Evolutionary conservation across 2,888 invertebrate species (phyloP).

Genomic region (Cataglyphis albicans): DNA sequence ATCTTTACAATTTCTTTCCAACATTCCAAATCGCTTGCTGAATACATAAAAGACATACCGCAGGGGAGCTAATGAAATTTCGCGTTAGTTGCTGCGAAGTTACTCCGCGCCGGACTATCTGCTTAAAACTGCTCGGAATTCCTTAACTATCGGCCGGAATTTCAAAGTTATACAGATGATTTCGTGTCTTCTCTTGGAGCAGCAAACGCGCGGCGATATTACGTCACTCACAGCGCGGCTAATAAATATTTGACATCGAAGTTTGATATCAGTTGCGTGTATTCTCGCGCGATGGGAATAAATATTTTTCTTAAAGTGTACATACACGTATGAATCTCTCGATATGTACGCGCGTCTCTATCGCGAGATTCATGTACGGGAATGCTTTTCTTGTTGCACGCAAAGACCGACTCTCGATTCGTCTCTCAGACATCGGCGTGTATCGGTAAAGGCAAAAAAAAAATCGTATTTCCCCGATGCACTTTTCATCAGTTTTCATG

Average conservation of each 20-base stretch:
- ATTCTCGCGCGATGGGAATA: conserved; percentile 18
- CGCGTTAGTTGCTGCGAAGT: conserved; percentile 46
- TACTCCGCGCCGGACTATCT: conserved; percentile 29
- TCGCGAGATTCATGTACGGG: background rate
- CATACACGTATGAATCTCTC: background rate
- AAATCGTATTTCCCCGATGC: conserved; percentile 12
- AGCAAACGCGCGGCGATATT: conserved; percentile 12
- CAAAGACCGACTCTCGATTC: conserved; percentile 1
- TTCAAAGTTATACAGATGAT: conserved; percentile 43
- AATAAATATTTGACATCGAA: conserved; percentile 46
- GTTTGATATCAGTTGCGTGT: conserved; percentile 1
- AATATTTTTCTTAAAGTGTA: conserved; percentile 33
- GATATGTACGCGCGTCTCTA: background rate
- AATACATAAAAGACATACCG: conserved; percentile 37
- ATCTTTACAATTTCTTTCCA: conserved; percentile 23
- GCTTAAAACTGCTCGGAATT: conserved; percentile 51
- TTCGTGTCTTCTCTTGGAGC: conserved; percentile 12
- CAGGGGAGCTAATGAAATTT: conserved; percentile 48
- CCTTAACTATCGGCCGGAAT: conserved; percentile 44
- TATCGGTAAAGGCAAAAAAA: conserved; percentile 14
- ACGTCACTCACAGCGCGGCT: conserved; percentile 5
- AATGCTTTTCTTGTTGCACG: conserved; percentile 6
- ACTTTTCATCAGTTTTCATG: conserved; percentile 36
- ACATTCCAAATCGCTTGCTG: conserved; percentile 28
- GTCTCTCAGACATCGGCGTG: conserved; percentile 37